Conservation (phyloP, 2,888 invertebrate species). For the Noctua janthina region DNA sequence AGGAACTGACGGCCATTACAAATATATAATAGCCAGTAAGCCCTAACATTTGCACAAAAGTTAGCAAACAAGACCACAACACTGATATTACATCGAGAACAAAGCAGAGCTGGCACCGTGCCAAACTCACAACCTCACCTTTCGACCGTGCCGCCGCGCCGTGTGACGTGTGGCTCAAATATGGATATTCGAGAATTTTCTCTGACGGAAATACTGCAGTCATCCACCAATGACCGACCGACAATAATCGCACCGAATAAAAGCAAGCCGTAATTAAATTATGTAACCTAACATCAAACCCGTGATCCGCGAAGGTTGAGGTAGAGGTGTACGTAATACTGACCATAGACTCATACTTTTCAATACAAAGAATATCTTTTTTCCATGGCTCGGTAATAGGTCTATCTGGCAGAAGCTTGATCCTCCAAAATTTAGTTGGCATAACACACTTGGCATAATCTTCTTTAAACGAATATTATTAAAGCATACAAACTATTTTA, state of each 20-base stretch:
- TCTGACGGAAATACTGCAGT: slow-evolving; percentile 31
- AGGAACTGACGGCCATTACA: slow-evolving; percentile 2
- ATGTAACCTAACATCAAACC: neutral
- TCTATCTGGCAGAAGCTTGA: too few species aligned
- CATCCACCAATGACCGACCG: neutral
- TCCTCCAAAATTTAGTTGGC: too few species aligned
- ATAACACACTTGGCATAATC: too few species aligned
- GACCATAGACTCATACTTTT: neutral
- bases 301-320: neutral
- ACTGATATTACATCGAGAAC: slow-evolving; percentile 44
- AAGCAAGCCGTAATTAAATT: neutral
- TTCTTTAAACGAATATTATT: too few species aligned
- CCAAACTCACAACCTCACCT: slow-evolving; percentile 59
- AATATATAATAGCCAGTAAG: slow-evolving; percentile 38
- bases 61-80: slow-evolving; percentile 50
- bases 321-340: neutral
- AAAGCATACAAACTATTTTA: too few species aligned
- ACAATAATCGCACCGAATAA: neutral
- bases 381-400: too few species aligned
- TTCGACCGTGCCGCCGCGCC: slow-evolving; percentile 8
- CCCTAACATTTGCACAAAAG: slow-evolving; percentile 40
- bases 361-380: too few species aligned
- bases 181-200: slow-evolving; percentile 52
- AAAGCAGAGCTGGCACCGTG: slow-evolving; percentile 44
- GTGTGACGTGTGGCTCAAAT: slow-evolving; percentile 37